Percentiles rank a stretch among this genome's conserved stretches.
Evolutionary conservation across 2,113 vertebrate genomes (phyloP).

Genomic region (Mustelus asterias): DNA sequence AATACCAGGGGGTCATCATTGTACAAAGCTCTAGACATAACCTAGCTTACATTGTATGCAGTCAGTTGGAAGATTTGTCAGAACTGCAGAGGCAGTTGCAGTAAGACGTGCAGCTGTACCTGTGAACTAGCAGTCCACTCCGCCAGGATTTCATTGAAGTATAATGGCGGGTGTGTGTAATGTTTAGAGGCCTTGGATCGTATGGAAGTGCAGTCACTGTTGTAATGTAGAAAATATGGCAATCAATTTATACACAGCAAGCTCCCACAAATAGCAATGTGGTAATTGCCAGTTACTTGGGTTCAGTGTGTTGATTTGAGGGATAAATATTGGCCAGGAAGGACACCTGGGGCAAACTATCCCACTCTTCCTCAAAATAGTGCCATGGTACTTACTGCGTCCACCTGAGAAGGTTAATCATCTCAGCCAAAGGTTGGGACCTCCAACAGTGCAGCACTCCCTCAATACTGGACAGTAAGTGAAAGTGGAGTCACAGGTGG

Average conservation of each 20-base stretch:
- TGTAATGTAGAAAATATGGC: not conserved
- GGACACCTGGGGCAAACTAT: too few relatives aligned
- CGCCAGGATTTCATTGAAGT: not conserved
- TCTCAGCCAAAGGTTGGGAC: not conserved
- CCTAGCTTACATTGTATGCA: not conserved
- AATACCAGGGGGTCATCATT: not conserved
- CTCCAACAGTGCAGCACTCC: not conserved
- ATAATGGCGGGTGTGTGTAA: not conserved
- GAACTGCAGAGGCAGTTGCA: not conserved
- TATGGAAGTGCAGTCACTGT: not conserved
- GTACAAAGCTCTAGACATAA: too few relatives aligned
- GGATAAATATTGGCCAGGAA: not conserved
- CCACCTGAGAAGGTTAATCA: not conserved
- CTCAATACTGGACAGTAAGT: not conserved
- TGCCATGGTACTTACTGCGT: not conserved
- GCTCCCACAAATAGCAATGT: not conserved
- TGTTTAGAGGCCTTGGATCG: not conserved
- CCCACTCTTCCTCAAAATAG: not conserved
- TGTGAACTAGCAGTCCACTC: not conserved
- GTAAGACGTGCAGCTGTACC: not conserved
- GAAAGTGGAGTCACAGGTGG: too few relatives aligned
- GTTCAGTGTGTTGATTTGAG: not conserved
- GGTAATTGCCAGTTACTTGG: not conserved
- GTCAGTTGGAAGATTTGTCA: not conserved
- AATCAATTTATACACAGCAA: not conserved